A percentile compares a stretch with the other conserved stretches of the same genome.
Conservation (phyloP, 2,888 invertebrate species). For the Xestoiulus laeticollis region DNA sequence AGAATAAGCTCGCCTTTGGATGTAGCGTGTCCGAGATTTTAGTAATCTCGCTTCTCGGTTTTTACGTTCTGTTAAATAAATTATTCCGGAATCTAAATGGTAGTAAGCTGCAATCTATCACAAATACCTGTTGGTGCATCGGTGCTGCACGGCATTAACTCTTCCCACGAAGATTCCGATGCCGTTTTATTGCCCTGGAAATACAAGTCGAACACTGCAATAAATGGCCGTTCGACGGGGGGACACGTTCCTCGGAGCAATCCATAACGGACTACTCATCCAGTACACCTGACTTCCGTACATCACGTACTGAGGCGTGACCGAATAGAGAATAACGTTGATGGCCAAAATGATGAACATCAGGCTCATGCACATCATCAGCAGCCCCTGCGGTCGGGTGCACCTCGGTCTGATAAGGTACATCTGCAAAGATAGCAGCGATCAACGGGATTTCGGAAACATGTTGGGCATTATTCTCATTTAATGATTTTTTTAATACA, state of each 20-base stretch:
- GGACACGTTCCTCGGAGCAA: no score
- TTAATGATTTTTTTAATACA: no score
- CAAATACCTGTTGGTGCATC: slow-evolving; percentile 55
- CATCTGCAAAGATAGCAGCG: slow-evolving; percentile 61
- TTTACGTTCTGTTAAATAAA: not conserved
- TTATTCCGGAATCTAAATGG: no score
- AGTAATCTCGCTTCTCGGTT: not conserved
- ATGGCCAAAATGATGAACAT: slow-evolving; percentile 64
- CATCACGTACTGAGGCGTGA: slow-evolving; percentile 65
- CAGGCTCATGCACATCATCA: slow-evolving; percentile 64
- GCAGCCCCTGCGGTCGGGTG: slow-evolving; percentile 64
- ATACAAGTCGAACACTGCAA: not conserved
- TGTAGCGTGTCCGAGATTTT: no score
- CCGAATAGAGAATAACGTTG: slow-evolving; percentile 64
- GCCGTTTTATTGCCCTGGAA: slow-evolving; percentile 45
- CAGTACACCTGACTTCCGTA: slow-evolving; percentile 65
- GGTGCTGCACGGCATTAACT: slow-evolving; percentile 53
- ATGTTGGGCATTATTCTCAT: no score
- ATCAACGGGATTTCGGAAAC: no score
- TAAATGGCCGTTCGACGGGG: no score
- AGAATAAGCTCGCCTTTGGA: no score
- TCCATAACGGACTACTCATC: slow-evolving; percentile 47
- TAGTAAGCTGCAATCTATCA: no score
- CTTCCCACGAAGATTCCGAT: not conserved
- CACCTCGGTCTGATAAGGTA: slow-evolving; percentile 63